phyloP scores from a whole-genome alignment of 2,113 vertebrate species.

The Oreochromis tanganicae region DNA sequence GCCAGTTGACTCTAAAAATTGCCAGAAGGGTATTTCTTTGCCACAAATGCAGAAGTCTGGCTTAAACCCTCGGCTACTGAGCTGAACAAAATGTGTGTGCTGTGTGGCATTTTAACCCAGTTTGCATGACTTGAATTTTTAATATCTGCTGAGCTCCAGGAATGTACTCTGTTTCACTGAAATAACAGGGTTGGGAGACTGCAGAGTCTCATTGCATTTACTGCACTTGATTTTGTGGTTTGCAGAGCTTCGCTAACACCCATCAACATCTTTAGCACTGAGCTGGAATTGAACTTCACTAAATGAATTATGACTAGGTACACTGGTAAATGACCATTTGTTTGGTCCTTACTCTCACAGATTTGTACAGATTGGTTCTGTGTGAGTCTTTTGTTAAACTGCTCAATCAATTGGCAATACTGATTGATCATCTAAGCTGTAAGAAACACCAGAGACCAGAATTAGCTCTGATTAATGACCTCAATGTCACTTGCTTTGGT shows the following conservation, averaged over 20 bases:
- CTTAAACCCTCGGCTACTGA: slow-evolving; percentile 3
- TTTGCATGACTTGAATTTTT: slow-evolving; percentile 66
- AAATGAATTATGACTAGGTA: neutral
- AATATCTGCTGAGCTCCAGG: slow-evolving; percentile 46
- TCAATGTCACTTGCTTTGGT: neutral
- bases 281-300: neutral
- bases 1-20: slow-evolving; percentile 14
- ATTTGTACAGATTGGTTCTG: neutral
- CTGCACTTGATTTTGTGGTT: neutral
- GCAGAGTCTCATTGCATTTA: neutral
- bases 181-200: neutral
- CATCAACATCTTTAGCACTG: neutral
- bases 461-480: neutral
- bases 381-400: neutral
- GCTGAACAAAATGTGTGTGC: slow-evolving; percentile 40
- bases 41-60: slow-evolving; percentile 16
- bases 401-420: neutral
- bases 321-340: neutral
- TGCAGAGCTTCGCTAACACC: neutral
- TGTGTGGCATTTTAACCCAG: slow-evolving; percentile 57
- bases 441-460: neutral
- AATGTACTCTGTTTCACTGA: slow-evolving; percentile 17
- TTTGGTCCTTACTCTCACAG: neutral
- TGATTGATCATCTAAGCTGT: neutral
- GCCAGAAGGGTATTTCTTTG: slow-evolving; percentile 28